Evolutionary conservation across 2,113 vertebrate genomes (phyloP), one percentile per base, ranked within the genome.

Genomic region (Pyxicephalus adspersus): DNA sequence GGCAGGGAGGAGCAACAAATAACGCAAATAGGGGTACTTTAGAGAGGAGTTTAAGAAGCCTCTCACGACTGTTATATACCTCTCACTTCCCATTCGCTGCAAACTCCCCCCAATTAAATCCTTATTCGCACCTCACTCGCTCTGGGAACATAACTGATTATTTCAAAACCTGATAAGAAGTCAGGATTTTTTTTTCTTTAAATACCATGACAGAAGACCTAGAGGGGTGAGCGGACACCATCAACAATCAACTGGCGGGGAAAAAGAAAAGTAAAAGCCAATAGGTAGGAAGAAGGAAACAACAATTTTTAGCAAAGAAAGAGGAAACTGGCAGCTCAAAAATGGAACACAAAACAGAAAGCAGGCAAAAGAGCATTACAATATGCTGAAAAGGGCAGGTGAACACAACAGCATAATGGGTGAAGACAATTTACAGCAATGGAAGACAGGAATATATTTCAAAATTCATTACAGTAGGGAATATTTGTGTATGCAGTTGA

Each of bases 11-110:
- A 29, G 11, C 20, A n/a, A 61, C 68, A 64, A 50, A 61, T 80
- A 51, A 20, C 29, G 57, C 15, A 28, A 28, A 34, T 55, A 81
- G 51, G 77, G 77, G 70, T 81, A 66, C 54, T 73, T 64, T 45
- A 64, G 38, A 73, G 63, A 52, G 77, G 77, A 20, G 34, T 9
- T 22, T 61, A 3, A 57, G 55, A 60, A 57, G 22, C 55, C 80
- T 58, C 71, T 65, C 70, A 66, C 52, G 80, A 81, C 80, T 81
- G 70, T 81, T 81, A 81, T 66, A 58, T 58, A 65, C 70, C 68
- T 64, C 70, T 81, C 60, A 70, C 55, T 25, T 71, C 79, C 70
- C 63, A 74, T 71, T 26, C 61, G 34, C 29, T 28, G 34, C 51
- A 22, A 63, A 66, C 61, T 75, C 52, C 58, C 67, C 34, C 26